Evolutionary conservation across 2,888 invertebrate genomes (phyloP).

Genomic region (Rhorus exstirpatorius): DNA sequence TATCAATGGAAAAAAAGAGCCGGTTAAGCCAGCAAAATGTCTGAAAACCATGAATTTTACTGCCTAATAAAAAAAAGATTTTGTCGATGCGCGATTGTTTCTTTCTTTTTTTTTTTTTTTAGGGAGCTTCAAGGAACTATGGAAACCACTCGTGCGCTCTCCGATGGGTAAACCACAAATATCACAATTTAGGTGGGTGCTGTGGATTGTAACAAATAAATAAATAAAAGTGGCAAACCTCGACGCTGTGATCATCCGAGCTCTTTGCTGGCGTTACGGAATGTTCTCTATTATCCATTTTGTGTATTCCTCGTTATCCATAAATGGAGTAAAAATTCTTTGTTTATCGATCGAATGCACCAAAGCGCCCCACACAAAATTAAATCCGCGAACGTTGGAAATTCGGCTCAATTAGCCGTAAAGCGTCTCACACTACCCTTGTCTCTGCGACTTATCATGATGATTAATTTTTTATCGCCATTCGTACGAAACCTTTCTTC

Average conservation of each 20-base stretch:
- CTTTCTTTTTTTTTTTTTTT: constrained; percentile 36
- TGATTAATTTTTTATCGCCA: not conserved
- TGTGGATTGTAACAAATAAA: not conserved
- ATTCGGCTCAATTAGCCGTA: constrained; percentile 2
- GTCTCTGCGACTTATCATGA: not conserved
- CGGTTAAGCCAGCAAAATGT: not conserved
- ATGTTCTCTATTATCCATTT: constrained; percentile 84
- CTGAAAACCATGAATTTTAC: constrained; percentile 36
- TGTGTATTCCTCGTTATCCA: constrained; percentile 63
- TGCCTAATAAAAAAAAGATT: constrained; percentile 39
- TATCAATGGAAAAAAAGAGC: not conserved
- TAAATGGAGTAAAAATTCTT: constrained; percentile 37
- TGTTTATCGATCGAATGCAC: constrained; percentile 54
- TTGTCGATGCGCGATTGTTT: constrained; percentile 26
- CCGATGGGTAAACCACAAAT: not conserved
- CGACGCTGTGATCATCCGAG: constrained; percentile 86
- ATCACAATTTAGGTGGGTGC: not conserved
- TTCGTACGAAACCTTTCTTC: constrained; percentile 21
- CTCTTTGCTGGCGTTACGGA: constrained; percentile 79
- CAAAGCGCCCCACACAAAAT: not conserved
- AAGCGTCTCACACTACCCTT: not conserved
- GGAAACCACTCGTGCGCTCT: constrained; percentile 18
- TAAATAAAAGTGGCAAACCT: constrained; percentile 80
- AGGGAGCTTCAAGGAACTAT: constrained; percentile 18
- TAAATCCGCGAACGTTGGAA: not conserved